Percentiles rank a stretch among this genome's conserved stretches.
phyloP scores from a whole-genome alignment of 2,113 vertebrate genomes.

The Dipodomys stephensi region DNA sequence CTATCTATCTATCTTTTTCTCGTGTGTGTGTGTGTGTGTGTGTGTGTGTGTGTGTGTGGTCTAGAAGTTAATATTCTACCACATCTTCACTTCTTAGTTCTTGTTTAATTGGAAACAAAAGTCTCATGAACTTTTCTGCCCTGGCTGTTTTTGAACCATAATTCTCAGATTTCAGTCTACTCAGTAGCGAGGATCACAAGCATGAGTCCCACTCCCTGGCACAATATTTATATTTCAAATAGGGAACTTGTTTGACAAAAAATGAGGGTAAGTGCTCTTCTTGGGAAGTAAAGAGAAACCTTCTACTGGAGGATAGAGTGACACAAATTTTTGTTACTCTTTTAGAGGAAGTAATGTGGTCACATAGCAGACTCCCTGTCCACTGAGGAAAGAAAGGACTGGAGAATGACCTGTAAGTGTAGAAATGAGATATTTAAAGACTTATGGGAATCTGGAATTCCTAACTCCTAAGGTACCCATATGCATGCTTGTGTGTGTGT shows the following conservation, averaged over 20 bases:
- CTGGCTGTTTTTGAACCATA: too few species aligned
- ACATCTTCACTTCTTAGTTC: too few species aligned
- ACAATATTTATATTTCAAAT: slow-evolving; percentile 12
- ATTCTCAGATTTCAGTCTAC: too few species aligned
- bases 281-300: neutral
- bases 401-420: neutral
- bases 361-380: neutral
- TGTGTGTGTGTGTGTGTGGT: too few species aligned
- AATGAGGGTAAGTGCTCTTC: neutral
- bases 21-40: too few species aligned
- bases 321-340: neutral
- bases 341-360: neutral
- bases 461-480: neutral
- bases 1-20: too few species aligned
- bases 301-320: neutral
- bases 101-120: too few species aligned
- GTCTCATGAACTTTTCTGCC: too few species aligned
- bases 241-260: neutral
- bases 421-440: neutral
- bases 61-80: too few species aligned
- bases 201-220: too few species aligned
- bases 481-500: too few species aligned
- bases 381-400: neutral
- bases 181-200: too few species aligned
- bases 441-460: neutral